Conservation (phyloP, 1,140 invertebrate genomes). For the Solenopsis invicta region DNA sequence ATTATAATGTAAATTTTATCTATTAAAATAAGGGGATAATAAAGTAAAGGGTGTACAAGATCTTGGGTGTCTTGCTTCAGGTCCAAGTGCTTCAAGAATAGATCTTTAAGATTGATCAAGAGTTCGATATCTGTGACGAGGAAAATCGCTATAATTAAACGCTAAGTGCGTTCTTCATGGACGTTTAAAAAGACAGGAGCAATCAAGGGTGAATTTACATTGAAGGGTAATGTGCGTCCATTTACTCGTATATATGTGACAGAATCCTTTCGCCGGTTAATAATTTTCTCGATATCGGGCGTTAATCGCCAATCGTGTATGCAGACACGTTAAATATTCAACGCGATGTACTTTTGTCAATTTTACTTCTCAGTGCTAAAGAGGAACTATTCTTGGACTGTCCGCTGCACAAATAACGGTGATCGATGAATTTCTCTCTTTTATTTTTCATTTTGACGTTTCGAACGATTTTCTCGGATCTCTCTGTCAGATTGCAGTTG, state of each 20-base stretch:
- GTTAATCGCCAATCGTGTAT: conserved; percentile 36
- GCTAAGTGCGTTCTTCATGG: conserved; percentile 21
- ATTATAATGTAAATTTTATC: neutral
- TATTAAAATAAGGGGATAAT: conserved; percentile 19
- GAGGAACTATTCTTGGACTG: conserved; percentile 51
- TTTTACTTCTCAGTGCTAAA: conserved; percentile 72
- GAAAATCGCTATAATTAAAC: conserved; percentile 52
- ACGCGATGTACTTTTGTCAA: conserved; percentile 51
- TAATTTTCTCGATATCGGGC: conserved; percentile 49
- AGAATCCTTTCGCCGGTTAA: conserved; percentile 58
- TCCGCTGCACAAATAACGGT: neutral
- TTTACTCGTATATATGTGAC: conserved; percentile 43
- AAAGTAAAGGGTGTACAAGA: neutral
- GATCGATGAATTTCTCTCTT: neutral
- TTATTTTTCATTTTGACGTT: neutral
- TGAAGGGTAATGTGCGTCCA: conserved; percentile 15
- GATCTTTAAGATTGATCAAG: conserved; percentile 16
- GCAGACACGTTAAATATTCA: conserved; percentile 59
- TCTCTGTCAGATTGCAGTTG: conserved; percentile 27
- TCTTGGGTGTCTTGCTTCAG: neutral
- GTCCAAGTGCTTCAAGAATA: conserved; percentile 29
- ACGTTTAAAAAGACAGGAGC: conserved; percentile 34
- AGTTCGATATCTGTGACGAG: conserved; percentile 24
- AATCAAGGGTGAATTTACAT: conserved; percentile 45
- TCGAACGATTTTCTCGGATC: neutral